Conservation (phyloP, 1,140 invertebrate genomes). For the Drosophila sulfurigaster region DNA sequence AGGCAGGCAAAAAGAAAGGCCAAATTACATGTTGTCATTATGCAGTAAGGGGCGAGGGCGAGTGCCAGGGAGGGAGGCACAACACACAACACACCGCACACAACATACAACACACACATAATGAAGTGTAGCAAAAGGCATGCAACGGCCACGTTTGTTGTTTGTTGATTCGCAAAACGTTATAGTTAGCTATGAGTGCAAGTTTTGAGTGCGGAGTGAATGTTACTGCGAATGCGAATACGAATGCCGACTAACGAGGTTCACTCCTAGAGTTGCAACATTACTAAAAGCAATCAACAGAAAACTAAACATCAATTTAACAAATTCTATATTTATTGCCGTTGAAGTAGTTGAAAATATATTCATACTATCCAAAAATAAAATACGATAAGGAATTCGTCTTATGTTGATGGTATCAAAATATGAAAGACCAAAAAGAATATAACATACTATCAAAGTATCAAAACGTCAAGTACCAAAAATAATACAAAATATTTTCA, state of each 20-base stretch:
- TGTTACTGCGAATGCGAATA: slow-evolving; percentile 19
- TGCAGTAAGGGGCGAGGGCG: slow-evolving; percentile 41
- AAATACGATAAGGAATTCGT: no score
- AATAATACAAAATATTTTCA: no score
- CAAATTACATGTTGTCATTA: slow-evolving; percentile 79
- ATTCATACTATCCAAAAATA: no score
- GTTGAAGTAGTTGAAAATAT: no score
- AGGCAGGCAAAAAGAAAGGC: slow-evolving; percentile 66
- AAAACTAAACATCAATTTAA: background rate
- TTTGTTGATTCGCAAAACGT: slow-evolving; percentile 59
- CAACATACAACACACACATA: slow-evolving; percentile 39
- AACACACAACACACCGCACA: background rate
- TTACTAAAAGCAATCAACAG: background rate
- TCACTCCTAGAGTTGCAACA: background rate
- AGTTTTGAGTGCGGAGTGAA: slow-evolving; percentile 3
- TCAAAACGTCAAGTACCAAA: no score
- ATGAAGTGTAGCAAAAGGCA: slow-evolving; percentile 69
- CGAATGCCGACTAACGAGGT: slow-evolving; percentile 23
- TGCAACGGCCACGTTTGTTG: slow-evolving; percentile 38
- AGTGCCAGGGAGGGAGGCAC: background rate
- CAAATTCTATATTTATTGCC: no score
- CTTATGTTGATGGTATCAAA: no score
- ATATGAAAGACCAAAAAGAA: no score
- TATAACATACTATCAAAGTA: no score
- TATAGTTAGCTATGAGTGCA: slow-evolving; percentile 43